These are phyloP conservation scores for Andricus grossulariae DNA, from an alignment of 1,140 invertebrate species.

Conservation along the genomic window DNA sequence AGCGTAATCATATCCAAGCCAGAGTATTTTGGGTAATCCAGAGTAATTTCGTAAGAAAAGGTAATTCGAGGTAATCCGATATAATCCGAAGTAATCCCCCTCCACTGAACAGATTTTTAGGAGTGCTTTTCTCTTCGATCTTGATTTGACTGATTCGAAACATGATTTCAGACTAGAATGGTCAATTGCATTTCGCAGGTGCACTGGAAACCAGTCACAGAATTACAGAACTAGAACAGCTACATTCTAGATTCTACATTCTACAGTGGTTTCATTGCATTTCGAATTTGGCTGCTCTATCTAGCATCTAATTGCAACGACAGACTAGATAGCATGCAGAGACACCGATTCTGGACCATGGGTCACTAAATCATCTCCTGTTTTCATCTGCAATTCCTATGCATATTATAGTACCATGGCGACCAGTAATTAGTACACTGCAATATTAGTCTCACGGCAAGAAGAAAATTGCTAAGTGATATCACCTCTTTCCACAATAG, in stretches of 20 bases:
- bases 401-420: background rate
- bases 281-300: slow-evolving; percentile 25
- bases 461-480: background rate
- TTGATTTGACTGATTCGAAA: too few relatives aligned
- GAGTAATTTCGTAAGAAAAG: too few relatives aligned
- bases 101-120: too few relatives aligned
- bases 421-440: slow-evolving; percentile 1
- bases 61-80: fast-evolving
- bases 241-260: background rate
- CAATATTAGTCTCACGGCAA: background rate
- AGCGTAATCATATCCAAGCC: too few relatives aligned
- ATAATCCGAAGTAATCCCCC: too few relatives aligned
- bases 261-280: slow-evolving; percentile 24
- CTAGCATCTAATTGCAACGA: slow-evolving; percentile 22
- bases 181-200: too few relatives aligned
- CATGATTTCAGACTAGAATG: too few relatives aligned
- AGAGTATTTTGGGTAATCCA: too few relatives aligned
- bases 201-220: too few relatives aligned
- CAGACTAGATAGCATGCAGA: slow-evolving; percentile 26
- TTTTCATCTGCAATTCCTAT: slow-evolving; percentile 16
- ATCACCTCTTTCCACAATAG: background rate
- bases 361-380: slow-evolving; percentile 23
- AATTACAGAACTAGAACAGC: too few relatives aligned
- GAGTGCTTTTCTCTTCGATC: too few relatives aligned
- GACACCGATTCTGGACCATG: background rate